These are phyloP conservation scores for Morelia viridis DNA, from an alignment of 2,797 vertebrate genomes.

Conservation along the genomic window DNA sequence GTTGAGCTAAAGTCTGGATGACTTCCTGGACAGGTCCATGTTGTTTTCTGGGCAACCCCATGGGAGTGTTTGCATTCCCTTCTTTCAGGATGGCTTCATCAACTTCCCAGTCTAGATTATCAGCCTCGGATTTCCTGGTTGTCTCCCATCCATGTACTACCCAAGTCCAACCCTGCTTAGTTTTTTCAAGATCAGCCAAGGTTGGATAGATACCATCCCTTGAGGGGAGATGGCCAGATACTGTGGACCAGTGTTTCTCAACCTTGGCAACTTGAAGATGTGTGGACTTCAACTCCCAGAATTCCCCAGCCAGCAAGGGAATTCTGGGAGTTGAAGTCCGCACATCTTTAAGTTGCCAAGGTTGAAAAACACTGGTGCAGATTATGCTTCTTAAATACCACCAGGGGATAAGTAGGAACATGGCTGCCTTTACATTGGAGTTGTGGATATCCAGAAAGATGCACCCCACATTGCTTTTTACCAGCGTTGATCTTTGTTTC, in stretches of 20 bases:
- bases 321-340: not conserved
- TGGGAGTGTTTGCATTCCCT: not conserved
- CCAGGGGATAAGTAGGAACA: conserved; percentile 29
- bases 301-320: not conserved
- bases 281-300: not conserved
- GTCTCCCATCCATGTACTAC: not conserved
- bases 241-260: not conserved
- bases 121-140: not conserved
- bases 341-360: not conserved
- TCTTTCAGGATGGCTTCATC: not conserved
- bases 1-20: not conserved
- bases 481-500: conserved; percentile 61
- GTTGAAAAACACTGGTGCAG: not conserved
- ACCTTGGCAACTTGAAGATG: not conserved
- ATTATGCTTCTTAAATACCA: conserved; percentile 39
- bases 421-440: conserved; percentile 38
- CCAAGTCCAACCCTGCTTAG: not conserved
- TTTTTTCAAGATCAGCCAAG: not conserved
- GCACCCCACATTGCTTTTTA: conserved; percentile 64
- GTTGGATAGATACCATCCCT: not conserved
- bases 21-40: not conserved
- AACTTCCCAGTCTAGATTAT: not conserved
- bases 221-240: not conserved
- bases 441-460: conserved; percentile 66
- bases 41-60: not conserved